These are phyloP conservation scores for Eudorcas thomsonii DNA, from an alignment of 2,113 vertebrate species.

Conservation along the genomic window DNA sequence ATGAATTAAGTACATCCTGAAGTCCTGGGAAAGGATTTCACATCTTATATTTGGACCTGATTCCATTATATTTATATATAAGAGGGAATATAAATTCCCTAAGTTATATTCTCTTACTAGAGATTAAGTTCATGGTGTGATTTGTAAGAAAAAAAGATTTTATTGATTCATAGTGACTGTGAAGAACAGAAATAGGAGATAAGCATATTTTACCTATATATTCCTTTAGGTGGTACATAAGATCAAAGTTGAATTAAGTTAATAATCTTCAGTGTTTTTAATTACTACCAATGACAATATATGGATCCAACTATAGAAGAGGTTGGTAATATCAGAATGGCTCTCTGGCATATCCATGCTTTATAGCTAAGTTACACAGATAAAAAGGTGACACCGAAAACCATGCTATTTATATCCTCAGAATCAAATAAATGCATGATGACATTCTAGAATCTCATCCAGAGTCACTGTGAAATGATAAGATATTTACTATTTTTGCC, in stretches of 20 bases:
- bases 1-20: slow-evolving; percentile 53
- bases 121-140: slow-evolving; percentile 55
- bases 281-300: slow-evolving; percentile 2
- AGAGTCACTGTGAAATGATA: background rate
- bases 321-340: background rate
- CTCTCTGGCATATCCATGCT: background rate
- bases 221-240: background rate
- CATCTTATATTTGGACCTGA: slow-evolving; percentile 40
- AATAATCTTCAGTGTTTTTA: slow-evolving; percentile 34
- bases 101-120: slow-evolving; percentile 67
- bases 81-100: slow-evolving; percentile 37
- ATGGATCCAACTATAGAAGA: slow-evolving; percentile 7
- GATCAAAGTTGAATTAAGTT: background rate
- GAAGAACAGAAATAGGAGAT: slow-evolving; percentile 57
- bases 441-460: slow-evolving; percentile 7
- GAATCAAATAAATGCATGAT: slow-evolving; percentile 25
- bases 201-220: background rate
- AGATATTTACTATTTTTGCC: slow-evolving; percentile 12
- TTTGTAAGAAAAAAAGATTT: slow-evolving; percentile 65
- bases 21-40: slow-evolving; percentile 3
- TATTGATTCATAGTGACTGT: slow-evolving; percentile 50
- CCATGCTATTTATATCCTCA: background rate
- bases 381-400: background rate
- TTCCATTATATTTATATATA: background rate
- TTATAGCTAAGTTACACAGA: background rate